phyloP scores from a whole-genome alignment of 1,140 invertebrate genomes.

The Colletes latitarsis region DNA sequence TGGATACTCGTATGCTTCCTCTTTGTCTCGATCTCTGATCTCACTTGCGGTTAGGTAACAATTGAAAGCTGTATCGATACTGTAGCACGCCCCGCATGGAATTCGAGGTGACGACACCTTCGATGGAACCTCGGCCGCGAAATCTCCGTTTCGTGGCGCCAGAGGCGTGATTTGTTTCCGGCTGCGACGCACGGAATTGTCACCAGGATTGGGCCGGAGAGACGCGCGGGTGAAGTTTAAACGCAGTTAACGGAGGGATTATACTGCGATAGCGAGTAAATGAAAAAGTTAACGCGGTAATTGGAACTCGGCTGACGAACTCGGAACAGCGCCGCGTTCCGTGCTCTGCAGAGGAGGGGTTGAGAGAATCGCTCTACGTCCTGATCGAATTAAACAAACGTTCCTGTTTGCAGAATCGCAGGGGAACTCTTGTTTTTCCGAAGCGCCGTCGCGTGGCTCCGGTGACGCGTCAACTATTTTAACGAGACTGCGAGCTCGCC shows the following conservation, averaged over 20 bases:
- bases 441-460: background rate
- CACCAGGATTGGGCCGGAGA: too few relatives aligned
- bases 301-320: constrained; percentile 17
- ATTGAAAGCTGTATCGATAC: too few relatives aligned
- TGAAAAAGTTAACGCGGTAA: constrained; percentile 46
- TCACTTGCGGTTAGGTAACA: too few relatives aligned
- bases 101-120: too few relatives aligned
- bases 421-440: constrained; percentile 25
- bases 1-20: too few relatives aligned
- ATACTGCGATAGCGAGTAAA: constrained; percentile 24
- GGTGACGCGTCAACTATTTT: constrained; percentile 30
- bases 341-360: background rate
- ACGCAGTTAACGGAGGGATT: constrained; percentile 32
- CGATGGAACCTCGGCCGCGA: background rate
- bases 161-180: background rate
- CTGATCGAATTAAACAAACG: constrained; percentile 41
- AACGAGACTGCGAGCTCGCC: constrained; percentile 13
- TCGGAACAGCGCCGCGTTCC: background rate
- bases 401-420: background rate
- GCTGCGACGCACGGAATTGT: constrained; percentile 1
- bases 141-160: background rate
- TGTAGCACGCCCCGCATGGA: too few relatives aligned
- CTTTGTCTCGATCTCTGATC: too few relatives aligned
- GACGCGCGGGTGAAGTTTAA: background rate
- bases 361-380: background rate